Conservation (phyloP, 2,797 vertebrate genomes). For the Euthynnus affinis region DNA sequence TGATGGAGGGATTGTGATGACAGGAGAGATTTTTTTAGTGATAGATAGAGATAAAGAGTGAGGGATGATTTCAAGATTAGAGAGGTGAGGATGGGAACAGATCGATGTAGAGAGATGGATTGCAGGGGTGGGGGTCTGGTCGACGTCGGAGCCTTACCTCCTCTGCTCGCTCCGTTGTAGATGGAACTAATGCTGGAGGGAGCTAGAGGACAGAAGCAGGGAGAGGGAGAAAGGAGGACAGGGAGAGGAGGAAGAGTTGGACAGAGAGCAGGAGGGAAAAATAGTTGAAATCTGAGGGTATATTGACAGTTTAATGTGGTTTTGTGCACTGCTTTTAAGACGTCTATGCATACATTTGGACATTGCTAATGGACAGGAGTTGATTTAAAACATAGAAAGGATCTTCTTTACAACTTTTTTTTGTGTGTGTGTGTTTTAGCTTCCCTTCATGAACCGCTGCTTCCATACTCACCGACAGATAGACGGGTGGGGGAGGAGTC, state of each 20-base stretch:
- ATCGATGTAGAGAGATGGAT: conserved; percentile 13
- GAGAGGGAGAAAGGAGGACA: conserved; percentile 40
- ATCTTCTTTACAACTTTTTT: too few species aligned
- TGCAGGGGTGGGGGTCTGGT: conserved; percentile 24
- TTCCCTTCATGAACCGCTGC: neutral
- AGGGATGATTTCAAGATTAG: conserved; percentile 37
- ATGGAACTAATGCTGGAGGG: conserved; percentile 88
- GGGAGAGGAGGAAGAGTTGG: conserved; percentile 13
- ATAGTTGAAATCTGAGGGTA: conserved; percentile 37
- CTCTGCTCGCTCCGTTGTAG: conserved; percentile 88
- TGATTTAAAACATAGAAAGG: too few species aligned
- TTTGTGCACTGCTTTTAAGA: neutral
- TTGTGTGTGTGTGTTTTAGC: too few species aligned
- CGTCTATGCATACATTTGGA: neutral
- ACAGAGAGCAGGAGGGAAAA: conserved; percentile 35
- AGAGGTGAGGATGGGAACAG: conserved; percentile 25
- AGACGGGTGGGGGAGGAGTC: conserved; percentile 96
- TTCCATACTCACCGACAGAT: conserved; percentile 91
- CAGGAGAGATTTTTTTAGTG: conserved; percentile 20
- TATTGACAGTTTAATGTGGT: neutral
- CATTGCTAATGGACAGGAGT: too few species aligned
- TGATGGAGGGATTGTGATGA: conserved; percentile 19
- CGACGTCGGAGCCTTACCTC: conserved; percentile 82
- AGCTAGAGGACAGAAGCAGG: conserved; percentile 76
- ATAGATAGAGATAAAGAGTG: conserved; percentile 32